Conservation (phyloP, 2,888 invertebrate genomes). For the Eupithecia dodoneata region DNA sequence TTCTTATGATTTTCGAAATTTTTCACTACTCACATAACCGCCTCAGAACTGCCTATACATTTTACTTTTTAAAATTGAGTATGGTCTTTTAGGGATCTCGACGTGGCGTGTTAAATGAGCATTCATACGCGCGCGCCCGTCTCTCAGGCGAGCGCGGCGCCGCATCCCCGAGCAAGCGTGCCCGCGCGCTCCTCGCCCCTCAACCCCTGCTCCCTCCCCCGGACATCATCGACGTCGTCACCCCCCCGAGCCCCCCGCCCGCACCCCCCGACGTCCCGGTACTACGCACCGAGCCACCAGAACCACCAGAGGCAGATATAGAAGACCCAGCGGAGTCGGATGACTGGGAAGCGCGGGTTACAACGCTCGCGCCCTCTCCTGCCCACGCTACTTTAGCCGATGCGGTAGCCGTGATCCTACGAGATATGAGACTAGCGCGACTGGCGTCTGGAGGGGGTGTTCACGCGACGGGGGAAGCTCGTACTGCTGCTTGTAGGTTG, state of each 20-base stretch:
- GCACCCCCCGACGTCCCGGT: background rate
- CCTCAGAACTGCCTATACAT: background rate
- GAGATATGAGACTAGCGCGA: conserved; percentile 56
- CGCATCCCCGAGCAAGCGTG: conserved; percentile 36
- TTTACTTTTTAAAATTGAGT: background rate
- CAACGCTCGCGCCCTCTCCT: conserved; percentile 55
- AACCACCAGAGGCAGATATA: conserved; percentile 21
- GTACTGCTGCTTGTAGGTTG: conserved; percentile 56
- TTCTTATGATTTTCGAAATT: background rate
- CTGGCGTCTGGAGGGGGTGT: conserved; percentile 44
- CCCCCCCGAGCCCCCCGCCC: conserved; percentile 37
- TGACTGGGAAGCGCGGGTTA: conserved; percentile 60
- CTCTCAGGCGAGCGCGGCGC: conserved; percentile 53
- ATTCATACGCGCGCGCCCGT: conserved; percentile 69
- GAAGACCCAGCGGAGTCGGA: conserved; percentile 41
- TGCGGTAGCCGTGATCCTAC: conserved; percentile 51
- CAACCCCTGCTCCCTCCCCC: conserved; percentile 39
- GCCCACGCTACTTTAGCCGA: conserved; percentile 58
- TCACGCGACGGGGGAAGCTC: conserved; percentile 39
- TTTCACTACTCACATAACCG: background rate
- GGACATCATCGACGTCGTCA: conserved; percentile 36
- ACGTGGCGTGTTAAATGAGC: conserved; percentile 71
- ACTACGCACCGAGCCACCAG: conserved; percentile 4
- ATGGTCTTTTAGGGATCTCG: conserved; percentile 46
- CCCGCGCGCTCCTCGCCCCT: conserved; percentile 41